Base-by-base conservation (phyloP, 1,140 invertebrate genomes). In the Melipona quadrifasciata region DNA sequence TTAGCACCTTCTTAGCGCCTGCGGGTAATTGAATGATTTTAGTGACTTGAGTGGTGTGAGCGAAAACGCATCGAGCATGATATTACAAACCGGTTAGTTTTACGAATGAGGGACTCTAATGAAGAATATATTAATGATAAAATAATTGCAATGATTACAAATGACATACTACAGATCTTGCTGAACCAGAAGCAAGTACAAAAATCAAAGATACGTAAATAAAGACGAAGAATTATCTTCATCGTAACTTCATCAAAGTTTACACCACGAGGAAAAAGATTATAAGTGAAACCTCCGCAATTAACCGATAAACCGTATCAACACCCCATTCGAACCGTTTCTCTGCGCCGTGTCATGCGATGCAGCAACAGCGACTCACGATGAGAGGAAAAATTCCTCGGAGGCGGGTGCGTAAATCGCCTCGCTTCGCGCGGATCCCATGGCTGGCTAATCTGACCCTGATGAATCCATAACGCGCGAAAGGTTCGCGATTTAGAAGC, bases 391-490 rank as follows among this genome's bases (percentile, higher is more conserved):
- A 21, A 21, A 75, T 61, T 64, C 19, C 5, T 55, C 0, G 12
- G 1, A 73, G 51, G 51, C 21, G 74, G 3, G 74, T 21, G 55
- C 19, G 68, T 77, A 77, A 58, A 70, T 77, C 19, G 76, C 57
- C 3, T 12, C 8, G 34, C 6, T 24, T 14, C 58, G 4, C 34
- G 21, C n/a, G 47, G 27, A 55, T 68, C 76, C 27, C 51, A 65
- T 82, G n/a, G 12, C 19, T 2, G 47, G 34, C 12, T 76, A 47
- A 82, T 64, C 5, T n/a, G 72, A 57, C 67, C 74, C 53, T 53
- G 65, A 78, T 58, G 65, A n/a, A 84, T 70, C 75, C 75, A 58
- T 84, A 84, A 70, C 67, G 82, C 82, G 82, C 83, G n/a, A 84
- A 65, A 58, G 61, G 58, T 73, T 84, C 76, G 58, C 76, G 76